These are phyloP conservation scores for Pelodytes ibericus DNA, from an alignment of 2,797 vertebrate species.

Conservation along the genomic window DNA sequence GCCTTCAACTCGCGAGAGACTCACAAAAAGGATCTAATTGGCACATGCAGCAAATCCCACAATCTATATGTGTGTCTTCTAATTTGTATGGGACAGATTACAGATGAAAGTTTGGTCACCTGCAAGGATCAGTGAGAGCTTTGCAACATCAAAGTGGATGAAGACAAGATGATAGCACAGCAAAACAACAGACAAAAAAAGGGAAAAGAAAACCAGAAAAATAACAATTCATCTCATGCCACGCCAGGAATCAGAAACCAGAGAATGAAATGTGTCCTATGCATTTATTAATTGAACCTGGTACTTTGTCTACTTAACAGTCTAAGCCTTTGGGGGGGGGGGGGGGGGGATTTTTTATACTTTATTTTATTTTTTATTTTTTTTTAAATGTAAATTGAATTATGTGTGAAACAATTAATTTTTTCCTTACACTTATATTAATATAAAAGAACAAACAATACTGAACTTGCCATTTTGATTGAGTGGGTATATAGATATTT, in stretches of 20 bases:
- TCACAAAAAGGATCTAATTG: conserved; percentile 71
- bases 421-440: too few species aligned
- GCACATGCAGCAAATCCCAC: conserved; percentile 75
- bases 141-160: conserved; percentile 73
- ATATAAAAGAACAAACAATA: too few species aligned
- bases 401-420: too few species aligned
- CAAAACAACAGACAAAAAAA: conserved; percentile 75
- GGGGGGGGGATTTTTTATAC: too few species aligned
- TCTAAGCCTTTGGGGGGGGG: too few species aligned
- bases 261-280: conserved; percentile 10
- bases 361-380: too few species aligned
- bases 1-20: conserved; percentile 71
- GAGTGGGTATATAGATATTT: too few species aligned
- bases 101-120: conserved; percentile 79
- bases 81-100: conserved; percentile 81
- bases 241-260: conserved; percentile 12
- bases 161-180: conserved; percentile 70
- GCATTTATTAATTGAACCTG: background rate
- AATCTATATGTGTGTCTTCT: conserved; percentile 77
- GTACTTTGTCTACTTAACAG: background rate
- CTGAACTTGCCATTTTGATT: too few species aligned
- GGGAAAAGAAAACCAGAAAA: conserved; percentile 28
- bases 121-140: conserved; percentile 70
- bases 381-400: too few species aligned
- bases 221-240: conserved; percentile 17